A percentile compares a stretch with the other conserved stretches of the same genome.
phyloP scores from a whole-genome alignment of 2,797 vertebrate genomes.

The Crocidura indochinensis region DNA sequence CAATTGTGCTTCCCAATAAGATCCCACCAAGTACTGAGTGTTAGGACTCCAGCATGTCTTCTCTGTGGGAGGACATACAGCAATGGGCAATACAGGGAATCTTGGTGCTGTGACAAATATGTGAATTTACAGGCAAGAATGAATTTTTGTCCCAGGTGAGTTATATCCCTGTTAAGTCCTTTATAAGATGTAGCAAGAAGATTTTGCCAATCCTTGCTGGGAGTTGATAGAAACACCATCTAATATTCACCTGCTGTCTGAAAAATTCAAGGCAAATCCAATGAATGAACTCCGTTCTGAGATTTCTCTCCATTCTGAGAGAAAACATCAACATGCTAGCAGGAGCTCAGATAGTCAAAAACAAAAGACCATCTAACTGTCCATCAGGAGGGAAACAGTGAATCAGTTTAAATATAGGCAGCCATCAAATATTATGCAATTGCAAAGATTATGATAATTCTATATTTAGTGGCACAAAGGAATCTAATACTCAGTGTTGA shows the following conservation, averaged over 20 bases:
- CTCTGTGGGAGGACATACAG: background rate
- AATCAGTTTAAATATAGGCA: background rate
- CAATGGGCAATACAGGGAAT: background rate
- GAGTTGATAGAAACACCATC: background rate
- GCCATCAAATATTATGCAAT: background rate
- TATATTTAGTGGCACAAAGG: slow-evolving; percentile 23
- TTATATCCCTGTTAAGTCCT: background rate
- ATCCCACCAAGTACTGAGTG: background rate
- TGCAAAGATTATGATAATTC: slow-evolving; percentile 20
- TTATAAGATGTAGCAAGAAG: background rate
- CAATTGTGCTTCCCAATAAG: background rate
- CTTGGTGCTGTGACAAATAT: background rate
- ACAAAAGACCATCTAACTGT: background rate
- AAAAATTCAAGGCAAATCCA: background rate
- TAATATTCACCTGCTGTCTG: background rate
- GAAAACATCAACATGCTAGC: background rate
- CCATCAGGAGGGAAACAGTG: background rate
- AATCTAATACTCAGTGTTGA: too few species aligned
- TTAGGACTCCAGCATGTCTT: background rate
- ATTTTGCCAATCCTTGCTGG: background rate
- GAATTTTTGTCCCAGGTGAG: background rate
- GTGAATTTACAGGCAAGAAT: background rate
- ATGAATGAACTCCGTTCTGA: background rate
- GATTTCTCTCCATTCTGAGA: background rate
- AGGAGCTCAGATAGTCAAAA: background rate